Base-by-base conservation (phyloP, 53 echinoderm and acorn worm species). In the Stichopus horrens region DNA sequence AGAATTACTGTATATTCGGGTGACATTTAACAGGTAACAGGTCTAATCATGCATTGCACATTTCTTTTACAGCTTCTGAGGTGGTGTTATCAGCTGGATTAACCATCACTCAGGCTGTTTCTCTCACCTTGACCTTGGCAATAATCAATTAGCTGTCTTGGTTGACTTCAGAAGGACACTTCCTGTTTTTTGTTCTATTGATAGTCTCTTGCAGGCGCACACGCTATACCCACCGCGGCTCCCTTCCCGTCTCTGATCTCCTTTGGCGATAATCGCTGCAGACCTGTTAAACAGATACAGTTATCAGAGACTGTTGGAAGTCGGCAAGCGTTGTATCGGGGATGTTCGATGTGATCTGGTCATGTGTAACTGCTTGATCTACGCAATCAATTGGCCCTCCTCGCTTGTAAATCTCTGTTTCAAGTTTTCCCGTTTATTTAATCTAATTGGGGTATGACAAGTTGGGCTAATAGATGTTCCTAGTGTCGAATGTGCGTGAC, bases 401-500 rank as follows among this genome's bases (percentile, higher is more conserved):
- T 37, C 37, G 2, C 37, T 37, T 37, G 37, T 37, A 37, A 18
- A 16, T 71, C 71, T 71, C 71, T 71, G 71, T 20, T 71, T 20
- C 0, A 71, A 18, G 7, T 21, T 71, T 18, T 20, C 71, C 59
- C 8, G 14, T 71, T 18, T 71, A 20, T 71, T 71, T 71, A 71
- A 71, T 71, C 71, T 71, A 71, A 71, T 71, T 71, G 71, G 71
- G 18, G 71, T 71, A 71, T 71, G 14, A 63, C 63, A 63, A 63
- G 63, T 16, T 63, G 16, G 63, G 63, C 63, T 13, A 63, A 63
- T 13, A 63, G 37, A 37, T 63, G 19, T 71, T n/a, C 19, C 6
- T 18, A 71, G 71, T 71, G 21, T 71, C 71, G 37, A 37, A 71
- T 71, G 63, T 63, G 63, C 63, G 63, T 63, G 71, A 71, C 71